Conservation (phyloP, 2,113 vertebrate genomes). For the Nannospalax galili region DNA sequence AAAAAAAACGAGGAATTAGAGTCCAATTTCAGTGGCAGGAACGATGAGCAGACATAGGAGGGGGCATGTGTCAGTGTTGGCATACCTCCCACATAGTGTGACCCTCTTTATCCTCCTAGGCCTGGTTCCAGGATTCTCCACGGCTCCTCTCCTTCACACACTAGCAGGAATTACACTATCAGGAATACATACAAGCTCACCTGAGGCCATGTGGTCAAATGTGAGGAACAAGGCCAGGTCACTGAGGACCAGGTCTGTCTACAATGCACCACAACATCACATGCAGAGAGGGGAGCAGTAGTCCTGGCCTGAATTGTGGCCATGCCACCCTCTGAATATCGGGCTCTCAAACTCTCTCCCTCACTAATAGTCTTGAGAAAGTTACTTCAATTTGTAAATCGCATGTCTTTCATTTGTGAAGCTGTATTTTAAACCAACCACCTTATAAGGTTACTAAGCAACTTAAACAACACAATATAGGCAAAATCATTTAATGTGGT, state of each 20-base stretch:
- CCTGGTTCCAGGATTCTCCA: not conserved
- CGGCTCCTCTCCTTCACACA: not conserved
- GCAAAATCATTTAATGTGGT: not conserved
- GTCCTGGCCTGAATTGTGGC: not conserved
- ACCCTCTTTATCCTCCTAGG: not conserved
- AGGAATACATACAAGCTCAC: not conserved
- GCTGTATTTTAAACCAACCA: not conserved
- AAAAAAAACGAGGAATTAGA: not conserved
- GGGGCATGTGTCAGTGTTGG: not conserved
- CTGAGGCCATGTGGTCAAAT: not conserved
- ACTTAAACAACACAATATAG: not conserved
- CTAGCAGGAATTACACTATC: not conserved
- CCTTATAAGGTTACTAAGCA: not conserved
- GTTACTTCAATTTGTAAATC: not conserved
- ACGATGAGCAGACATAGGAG: not conserved
- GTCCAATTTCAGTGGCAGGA: not conserved
- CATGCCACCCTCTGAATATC: not conserved
- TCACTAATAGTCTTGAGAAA: not conserved
- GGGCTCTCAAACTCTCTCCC: not conserved
- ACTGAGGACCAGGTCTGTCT: not conserved
- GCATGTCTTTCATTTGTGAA: not conserved
- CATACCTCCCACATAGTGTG: not conserved
- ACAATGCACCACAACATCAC: too few species aligned
- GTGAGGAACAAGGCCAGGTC: not conserved
- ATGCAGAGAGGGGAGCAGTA: not conserved